Evolutionary conservation across 64 coral and sea anemone species (phyloP), one percentile per base, ranked within the genome.

Genomic region (Catalaphyllia jardinei): DNA sequence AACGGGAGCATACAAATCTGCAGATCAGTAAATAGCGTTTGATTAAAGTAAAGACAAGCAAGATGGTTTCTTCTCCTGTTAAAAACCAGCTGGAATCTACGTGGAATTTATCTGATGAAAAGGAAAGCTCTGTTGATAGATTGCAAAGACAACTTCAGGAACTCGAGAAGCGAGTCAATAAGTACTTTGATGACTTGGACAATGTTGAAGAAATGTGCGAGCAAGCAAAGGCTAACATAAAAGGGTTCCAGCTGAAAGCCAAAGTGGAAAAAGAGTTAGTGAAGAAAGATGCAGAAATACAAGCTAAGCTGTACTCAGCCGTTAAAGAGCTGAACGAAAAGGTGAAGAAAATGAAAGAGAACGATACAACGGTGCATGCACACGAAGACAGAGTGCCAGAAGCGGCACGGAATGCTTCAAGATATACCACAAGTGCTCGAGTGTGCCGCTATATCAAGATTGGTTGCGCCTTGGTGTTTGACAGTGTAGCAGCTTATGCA

Each of bases 271-370:
- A 33, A 8, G 38, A 14, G 19, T 49, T 49, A 10, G 80, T 22
- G 80, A 67, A 49, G 20, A 31, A 39, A 46, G 80, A 83, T 65
- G 31, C 61, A n/a, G 19, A 31, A 24, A 83, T 61, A 27, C 60
- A 83, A 39, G 80, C 19, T 0, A 83, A 22, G 31, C 10, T 83
- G 8, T 39, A 22, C 22, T 31, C 80, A n/a, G 31, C 31, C 46
- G 60, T 69, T 20, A 46, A 60, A 67, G 60, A 83, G 19, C 42
- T 83, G 62, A 67, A 83, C 9, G 39, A 67, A 69, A 31, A 83
- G 61, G 25, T 69, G 33, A 61, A 67, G 31, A 67, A 49, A 83
- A 4, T 67, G 61, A 67, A 67, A n/a, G 80, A 14, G 62, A 20
- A 14, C 49, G 22, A 67, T 46, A 24, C 30, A 14, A 83, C 18